Base-by-base conservation (phyloP, 2,797 vertebrate species). In the Lagodon rhomboides region DNA sequence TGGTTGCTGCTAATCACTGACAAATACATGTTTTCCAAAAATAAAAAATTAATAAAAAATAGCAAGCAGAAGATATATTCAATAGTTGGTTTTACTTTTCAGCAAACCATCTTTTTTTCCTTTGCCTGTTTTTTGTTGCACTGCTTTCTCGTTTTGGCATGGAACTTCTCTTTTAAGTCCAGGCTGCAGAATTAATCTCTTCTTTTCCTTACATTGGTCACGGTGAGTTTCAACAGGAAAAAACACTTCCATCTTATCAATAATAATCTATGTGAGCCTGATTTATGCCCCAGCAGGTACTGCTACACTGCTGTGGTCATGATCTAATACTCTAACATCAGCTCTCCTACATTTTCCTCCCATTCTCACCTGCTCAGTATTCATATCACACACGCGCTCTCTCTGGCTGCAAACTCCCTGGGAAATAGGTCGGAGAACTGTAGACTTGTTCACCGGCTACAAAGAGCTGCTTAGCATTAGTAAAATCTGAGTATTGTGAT, bases 301-400 rank as follows among this genome's bases (percentile, higher is more conserved):
- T 0, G 49, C 72, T 75, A 54, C 79, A 60, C 50, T 18, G 66
- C 85, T 75, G 68, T 79, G 79, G 79, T 84, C 84, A 73, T 83
- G 73, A 83, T 75, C 79, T 75, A 78, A 75, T 47, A 8, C 60
- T 6, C 80, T 16, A 54, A n/a, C n/a, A n/a, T 59, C 46, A 27
- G 59, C 51, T 75, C 73, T 30, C 2, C 30, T 54, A 62, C 68
- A 61, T 65, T 73, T 51, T 46, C 70, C 71, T 75, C 67, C 69
- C 27, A 0, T 44, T 79, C 73, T 70, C 65, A 59, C 60, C 86
- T 91, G 89, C 82, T 93, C 87, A 85, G 89, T 91, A 93, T 91
- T 92, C 91, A 76, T 9, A 79, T 86, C 89, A 91, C 88, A 83
- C 67, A 11, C 54, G 0, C 25, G 18, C 13, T 0, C 65, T 79